A percentile compares a stretch with the other conserved stretches of the same genome.
Conservation (phyloP, 2,113 vertebrate species). For the Arothron firmamentum region DNA sequence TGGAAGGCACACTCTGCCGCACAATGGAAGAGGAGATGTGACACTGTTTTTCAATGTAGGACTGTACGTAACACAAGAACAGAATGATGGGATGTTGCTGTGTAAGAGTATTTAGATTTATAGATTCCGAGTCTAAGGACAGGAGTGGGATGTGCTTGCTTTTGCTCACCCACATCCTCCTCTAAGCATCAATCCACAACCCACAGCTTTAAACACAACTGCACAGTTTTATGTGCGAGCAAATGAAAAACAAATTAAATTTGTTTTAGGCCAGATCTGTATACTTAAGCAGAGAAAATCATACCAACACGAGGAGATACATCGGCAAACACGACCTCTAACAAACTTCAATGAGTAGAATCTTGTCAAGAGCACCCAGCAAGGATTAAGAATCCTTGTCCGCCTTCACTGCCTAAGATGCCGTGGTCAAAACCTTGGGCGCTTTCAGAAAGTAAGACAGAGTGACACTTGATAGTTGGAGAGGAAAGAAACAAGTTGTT, state of each 20-base stretch:
- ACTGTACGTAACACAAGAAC: constrained; percentile 38
- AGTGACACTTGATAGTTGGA: constrained; percentile 48
- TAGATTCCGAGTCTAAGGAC: constrained; percentile 52
- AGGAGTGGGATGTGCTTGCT: constrained; percentile 64
- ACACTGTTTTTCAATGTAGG: constrained; percentile 46
- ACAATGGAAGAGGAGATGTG: constrained; percentile 61
- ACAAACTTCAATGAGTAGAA: constrained; percentile 60
- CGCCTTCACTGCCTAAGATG: constrained; percentile 64
- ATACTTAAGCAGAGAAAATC: constrained; percentile 44
- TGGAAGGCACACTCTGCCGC: constrained; percentile 63
- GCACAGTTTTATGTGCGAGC: constrained; percentile 46
- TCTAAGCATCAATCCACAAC: constrained; percentile 56
- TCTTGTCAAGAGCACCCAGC: constrained; percentile 70
- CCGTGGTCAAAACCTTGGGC: constrained; percentile 74
- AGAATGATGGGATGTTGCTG: constrained; percentile 47
- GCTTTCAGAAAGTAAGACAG: constrained; percentile 44
- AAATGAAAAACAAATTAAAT: constrained; percentile 56
- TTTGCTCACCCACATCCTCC: constrained; percentile 56
- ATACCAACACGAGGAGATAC: constrained; percentile 20
- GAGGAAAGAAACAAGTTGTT: constrained; percentile 41
- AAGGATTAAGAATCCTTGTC: constrained; percentile 73
- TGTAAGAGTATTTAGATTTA: constrained; percentile 51
- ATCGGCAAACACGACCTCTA: constrained; percentile 30
- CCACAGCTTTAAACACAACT: constrained; percentile 62
- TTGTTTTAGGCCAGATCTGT: constrained; percentile 56